A percentile compares a stretch with the other conserved stretches of the same genome.
Evolutionary conservation across 2,113 vertebrate genomes (phyloP).

Genomic region (Varanus komodoensis): DNA sequence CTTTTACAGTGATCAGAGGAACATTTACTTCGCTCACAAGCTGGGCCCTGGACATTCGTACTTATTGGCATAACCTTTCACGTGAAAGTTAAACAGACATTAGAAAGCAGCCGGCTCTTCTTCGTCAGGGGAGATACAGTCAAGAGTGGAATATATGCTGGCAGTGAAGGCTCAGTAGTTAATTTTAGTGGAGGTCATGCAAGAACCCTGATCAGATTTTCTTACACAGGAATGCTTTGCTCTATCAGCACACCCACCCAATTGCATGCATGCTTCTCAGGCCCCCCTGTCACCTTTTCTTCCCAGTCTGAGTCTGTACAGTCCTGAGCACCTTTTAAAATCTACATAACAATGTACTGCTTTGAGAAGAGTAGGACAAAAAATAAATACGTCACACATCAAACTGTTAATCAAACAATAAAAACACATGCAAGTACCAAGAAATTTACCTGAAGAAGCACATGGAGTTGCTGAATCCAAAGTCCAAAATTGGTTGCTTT

Average conservation of each 20-base stretch:
- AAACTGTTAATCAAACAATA: not conserved
- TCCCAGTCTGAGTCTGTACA: not conserved
- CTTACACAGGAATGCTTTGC: conserved; percentile 65
- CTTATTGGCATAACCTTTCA: conserved; percentile 81
- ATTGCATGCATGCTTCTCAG: not conserved
- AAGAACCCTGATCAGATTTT: conserved; percentile 71
- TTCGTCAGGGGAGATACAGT: conserved; percentile 54
- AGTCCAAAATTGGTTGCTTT: not conserved
- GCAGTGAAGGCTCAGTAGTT: conserved; percentile 68
- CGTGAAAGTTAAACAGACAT: not conserved
- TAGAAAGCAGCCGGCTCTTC: conserved; percentile 31
- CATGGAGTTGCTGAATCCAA: not conserved
- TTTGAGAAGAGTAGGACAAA: not conserved
- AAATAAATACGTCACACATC: not conserved
- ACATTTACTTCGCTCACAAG: conserved; percentile 84
- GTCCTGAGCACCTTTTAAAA: not conserved
- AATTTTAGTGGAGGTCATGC: conserved; percentile 84
- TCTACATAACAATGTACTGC: not conserved
- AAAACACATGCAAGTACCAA: not conserved
- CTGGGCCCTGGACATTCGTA: conserved; percentile 76
- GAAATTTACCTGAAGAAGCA: not conserved
- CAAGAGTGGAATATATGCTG: conserved; percentile 53
- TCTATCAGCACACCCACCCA: conserved; percentile 46
- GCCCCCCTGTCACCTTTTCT: not conserved
- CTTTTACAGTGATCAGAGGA: conserved; percentile 87